Evolutionary conservation across 2,797 vertebrate genomes (phyloP).

Genomic region (Aselliscus stoliczkanus): DNA sequence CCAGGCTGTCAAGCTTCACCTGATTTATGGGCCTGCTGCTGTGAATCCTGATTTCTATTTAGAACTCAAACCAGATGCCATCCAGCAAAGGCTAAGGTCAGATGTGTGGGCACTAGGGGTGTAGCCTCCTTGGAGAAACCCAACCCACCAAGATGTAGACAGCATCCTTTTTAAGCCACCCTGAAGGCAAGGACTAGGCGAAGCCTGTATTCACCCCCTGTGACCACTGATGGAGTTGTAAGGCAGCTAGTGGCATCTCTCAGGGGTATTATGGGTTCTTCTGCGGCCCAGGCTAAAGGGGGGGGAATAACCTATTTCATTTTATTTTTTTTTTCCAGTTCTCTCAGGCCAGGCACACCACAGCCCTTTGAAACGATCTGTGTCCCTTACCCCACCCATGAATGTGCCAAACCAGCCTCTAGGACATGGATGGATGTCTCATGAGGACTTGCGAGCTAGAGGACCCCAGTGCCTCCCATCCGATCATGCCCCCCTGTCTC

Average conservation of each 20-base stretch:
- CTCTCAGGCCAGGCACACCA: conserved; percentile 94
- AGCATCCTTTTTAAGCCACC: not conserved
- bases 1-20: not conserved
- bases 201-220: not conserved
- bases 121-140: not conserved
- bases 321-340: conserved; percentile 87
- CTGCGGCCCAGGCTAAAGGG: conserved; percentile 75
- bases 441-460: conserved; percentile 95
- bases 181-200: conserved; percentile 2
- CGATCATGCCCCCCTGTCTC: conserved; percentile 97
- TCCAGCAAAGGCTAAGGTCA: not conserved
- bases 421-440: conserved; percentile 98
- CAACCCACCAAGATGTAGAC: not conserved
- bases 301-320: conserved; percentile 84
- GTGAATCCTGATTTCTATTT: not conserved
- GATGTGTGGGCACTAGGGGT: not conserved
- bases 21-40: not conserved
- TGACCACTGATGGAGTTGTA: not conserved
- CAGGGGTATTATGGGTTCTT: conserved; percentile 75
- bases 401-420: conserved; percentile 94
- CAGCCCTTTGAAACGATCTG: conserved; percentile 98
- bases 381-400: conserved; percentile 98
- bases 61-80: not conserved
- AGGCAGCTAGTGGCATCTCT: conserved; percentile 33
- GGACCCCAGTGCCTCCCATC: conserved; percentile 90